A percentile compares a stretch with the other conserved stretches of the same genome.
These are phyloP conservation scores for Drosophila phalerata DNA, from an alignment of 2,888 invertebrate genomes.

Conservation along the genomic window DNA sequence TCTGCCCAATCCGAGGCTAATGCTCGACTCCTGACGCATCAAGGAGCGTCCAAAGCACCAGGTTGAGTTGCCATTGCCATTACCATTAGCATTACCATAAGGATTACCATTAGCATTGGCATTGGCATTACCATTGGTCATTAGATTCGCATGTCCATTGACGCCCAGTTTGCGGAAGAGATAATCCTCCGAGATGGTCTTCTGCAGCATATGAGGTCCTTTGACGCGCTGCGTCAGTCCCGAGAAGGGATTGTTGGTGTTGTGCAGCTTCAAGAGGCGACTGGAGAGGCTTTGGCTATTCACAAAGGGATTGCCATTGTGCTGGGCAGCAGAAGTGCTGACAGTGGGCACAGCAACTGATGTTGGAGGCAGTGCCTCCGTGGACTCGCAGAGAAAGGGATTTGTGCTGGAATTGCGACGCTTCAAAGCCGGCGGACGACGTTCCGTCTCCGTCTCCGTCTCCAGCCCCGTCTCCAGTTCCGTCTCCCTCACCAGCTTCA, in stretches of 20 bases:
- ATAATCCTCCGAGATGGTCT: constrained; percentile 85
- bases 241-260: constrained; percentile 78
- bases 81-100: constrained; percentile 36
- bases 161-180: constrained; percentile 81
- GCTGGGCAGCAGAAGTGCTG: background rate
- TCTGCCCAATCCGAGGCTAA: constrained; percentile 78
- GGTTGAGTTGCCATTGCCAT: constrained; percentile 66
- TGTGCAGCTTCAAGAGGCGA: constrained; percentile 69
- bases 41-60: constrained; percentile 83
- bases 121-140: constrained; percentile 32
- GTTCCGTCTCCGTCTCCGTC: constrained; percentile 28
- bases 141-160: constrained; percentile 41
- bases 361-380: constrained; percentile 43
- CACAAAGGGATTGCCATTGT: constrained; percentile 74
- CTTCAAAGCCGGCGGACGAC: constrained; percentile 58
- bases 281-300: constrained; percentile 71
- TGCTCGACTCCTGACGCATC: constrained; percentile 81
- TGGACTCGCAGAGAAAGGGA: constrained; percentile 81
- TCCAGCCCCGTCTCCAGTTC: background rate
- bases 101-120: constrained; percentile 37
- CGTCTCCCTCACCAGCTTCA: background rate
- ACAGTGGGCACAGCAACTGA: background rate
- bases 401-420: constrained; percentile 83
- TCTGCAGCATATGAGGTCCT: constrained; percentile 84
- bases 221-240: constrained; percentile 82